Base-by-base conservation (phyloP, 2,888 invertebrate genomes). In the Stenichneumon culpator region DNA sequence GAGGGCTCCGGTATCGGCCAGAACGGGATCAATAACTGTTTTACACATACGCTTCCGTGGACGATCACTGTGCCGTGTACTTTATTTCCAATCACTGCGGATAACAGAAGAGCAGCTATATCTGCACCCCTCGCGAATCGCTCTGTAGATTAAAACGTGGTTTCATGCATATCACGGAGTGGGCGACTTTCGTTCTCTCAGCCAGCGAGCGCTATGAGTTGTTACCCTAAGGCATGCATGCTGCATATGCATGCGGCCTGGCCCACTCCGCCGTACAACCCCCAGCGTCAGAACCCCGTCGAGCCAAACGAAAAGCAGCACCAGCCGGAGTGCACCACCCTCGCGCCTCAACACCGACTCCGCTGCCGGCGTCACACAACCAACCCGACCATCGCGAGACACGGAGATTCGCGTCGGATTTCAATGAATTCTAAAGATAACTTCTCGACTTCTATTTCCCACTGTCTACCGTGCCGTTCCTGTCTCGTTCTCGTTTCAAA, bases 231-330 rank as follows among this genome's bases (percentile, higher is more conserved):
- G 90, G 90, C 91, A 91, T 93, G 91, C 91, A 91, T 90, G 88
- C 90, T 93, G 92, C 92, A 93, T 93, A 93, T 93, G 93, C 93
- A 93, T 93, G 91, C 88, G 84, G 86, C 84, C 83, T 81, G 70
- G 79, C 82, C 78, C 75, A 75, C 54, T 32, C 67, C 68, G 50
- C 19, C 28, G 70, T 82, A 65, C 73, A 63, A 70, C 39, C 73
- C 44, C 19, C 60, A 52, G 87, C 32, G 75, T 79, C 57, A 57
- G 63, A 81, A 57, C 78, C 72, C 54, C 68, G 83, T 67, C 73
- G 60, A 75, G 65, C 50, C 70, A 11, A 63, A 47, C 69, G 67
- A 80, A 80, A 84, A 72, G 70, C 72, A 68, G 79, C 63, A 14
- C 57, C 52, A 72, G 50, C 78, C 60, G 65, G 36, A 47, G 67